phyloP scores from a whole-genome alignment of 2,888 invertebrate genomes.

The Allacma fusca region DNA sequence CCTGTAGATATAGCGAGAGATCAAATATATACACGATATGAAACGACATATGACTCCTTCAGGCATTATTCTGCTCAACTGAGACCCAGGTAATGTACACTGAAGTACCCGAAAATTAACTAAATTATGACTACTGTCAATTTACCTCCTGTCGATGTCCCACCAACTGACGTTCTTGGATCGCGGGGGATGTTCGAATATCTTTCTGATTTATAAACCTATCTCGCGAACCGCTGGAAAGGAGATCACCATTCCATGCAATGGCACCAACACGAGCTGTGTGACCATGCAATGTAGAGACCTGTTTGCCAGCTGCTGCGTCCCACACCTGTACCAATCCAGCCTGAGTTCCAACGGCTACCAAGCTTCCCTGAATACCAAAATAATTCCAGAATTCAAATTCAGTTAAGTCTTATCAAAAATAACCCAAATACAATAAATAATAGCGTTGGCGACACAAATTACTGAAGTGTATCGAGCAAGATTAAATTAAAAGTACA shows the following conservation, averaged over 20 bases:
- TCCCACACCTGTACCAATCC: constrained; percentile 99
- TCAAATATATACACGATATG: too few species aligned
- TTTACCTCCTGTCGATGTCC: constrained; percentile 96
- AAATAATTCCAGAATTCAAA: background rate
- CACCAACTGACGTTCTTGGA: constrained; percentile 81
- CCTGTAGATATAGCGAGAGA: constrained; percentile 65
- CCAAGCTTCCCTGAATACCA: constrained; percentile 77
- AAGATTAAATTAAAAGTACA: too few species aligned
- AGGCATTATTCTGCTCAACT: too few species aligned
- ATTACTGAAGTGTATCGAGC: too few species aligned
- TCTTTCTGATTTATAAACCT: constrained; percentile 92
- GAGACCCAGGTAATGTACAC: too few species aligned
- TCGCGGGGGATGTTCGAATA: constrained; percentile 81
- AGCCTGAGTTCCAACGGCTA: constrained; percentile 97
- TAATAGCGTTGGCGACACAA: too few species aligned
- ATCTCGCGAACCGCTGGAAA: constrained; percentile 95
- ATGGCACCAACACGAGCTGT: constrained; percentile 91
- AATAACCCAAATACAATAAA: too few species aligned
- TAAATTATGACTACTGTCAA: too few species aligned
- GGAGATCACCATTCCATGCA: constrained; percentile 96
- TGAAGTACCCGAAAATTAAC: too few species aligned
- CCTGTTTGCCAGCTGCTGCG: constrained; percentile 86
- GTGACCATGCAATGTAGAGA: constrained; percentile 89
- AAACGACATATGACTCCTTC: too few species aligned
- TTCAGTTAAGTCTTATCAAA: too few species aligned